Evolutionary conservation across 92 coral and sea anemone genomes (phyloP), one percentile per base, ranked within the genome.

Genomic region (Zoanthus sansibaricus): DNA sequence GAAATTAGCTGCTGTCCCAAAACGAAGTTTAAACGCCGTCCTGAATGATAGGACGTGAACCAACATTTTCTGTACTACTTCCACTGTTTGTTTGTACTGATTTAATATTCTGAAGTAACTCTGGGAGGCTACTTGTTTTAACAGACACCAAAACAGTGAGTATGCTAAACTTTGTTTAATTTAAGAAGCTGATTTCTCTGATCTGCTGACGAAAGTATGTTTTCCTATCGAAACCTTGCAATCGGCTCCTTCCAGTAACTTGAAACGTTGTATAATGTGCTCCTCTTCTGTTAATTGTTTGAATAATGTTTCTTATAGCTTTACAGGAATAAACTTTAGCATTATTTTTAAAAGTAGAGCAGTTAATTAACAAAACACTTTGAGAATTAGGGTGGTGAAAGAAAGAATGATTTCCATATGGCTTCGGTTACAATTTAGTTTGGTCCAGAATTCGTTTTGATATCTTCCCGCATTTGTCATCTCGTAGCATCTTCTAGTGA

Each of bases 381-480:
- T 72, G 56, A 49, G 66, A 66, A 66, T 80, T 80, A 80, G 55
- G 51, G 75, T 80, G 85, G 59, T 33, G 85, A 66, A 46, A 80
- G 85, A 15, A 49, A 67, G 12, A 45, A 0, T 51, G 46, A 52
- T 18, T n/a, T 58, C 45, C 45, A 11, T 42, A 18, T 31, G 75
- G 74, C 52, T 80, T 80, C 47, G 66, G 85, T 80, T 80, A 46
- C 74, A 76, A 52, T 30, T 9, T 30, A 30, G 7, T 30, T 25
- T 69, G 1, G 74, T 11, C 31, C 55, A 11, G 33, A 30, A 13
- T 31, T 69, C 44, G 30, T 21, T 46, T 62, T 17, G 30, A 20
- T 48, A 13, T 10, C 21, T 32, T 15, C 55, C 30, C 3, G 3
- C 6, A 6, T 75, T 70, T 37, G 68, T 61, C 71, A 16, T 52